Base-by-base conservation (phyloP, 2,113 vertebrate species). In the Onychostoma macrolepis region DNA sequence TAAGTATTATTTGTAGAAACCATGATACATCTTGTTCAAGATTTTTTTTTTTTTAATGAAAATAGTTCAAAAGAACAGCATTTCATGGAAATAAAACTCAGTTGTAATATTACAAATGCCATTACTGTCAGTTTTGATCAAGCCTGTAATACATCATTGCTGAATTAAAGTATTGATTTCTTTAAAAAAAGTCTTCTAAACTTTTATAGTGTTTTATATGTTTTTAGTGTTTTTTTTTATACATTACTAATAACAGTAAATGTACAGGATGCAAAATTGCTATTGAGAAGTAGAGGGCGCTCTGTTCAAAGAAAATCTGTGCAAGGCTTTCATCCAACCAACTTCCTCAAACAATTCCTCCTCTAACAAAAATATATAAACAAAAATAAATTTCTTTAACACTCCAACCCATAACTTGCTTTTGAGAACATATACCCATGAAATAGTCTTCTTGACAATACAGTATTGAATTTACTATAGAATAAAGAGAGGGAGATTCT, bases 221-320 rank as follows among this genome's bases (percentile, higher is more conserved):
- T n/a, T n/a, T n/a, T n/a, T n/a, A n/a, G n/a, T n/a, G n/a, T n/a
- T n/a, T n/a, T n/a, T n/a, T n/a, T n/a, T n/a, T n/a, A n/a, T 38
- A 10, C 4, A 24, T 69, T 19, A 36, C 30, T 36, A 13, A 56
- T 28, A 69, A 41, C 8, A 3, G n/a, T 13, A 4, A 26, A 15
- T 1, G 1, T 21, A 12, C 15, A 69, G 50, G 48, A 72, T n/a
- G 36, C 67, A 41, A 38, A 72, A 38, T 21, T 33, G 28, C 41
- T 30, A 56, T 24, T 82, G 67, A 80, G 24, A 30, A 79, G 61
- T 84, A 89, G 85, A 69, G 85, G 85, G 80, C 24, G 28, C 61
- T 41, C 21, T 50, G 84, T 41, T 48, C 61, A 45, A 79, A 80
- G 38, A 81, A 26, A 81, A 81, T 65, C n/a, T 63, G n/a, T 28